Percentiles rank a stretch among this genome's conserved stretches.
These are phyloP conservation scores for Ostrea denselamellosa DNA, from an alignment of 1,140 invertebrate species.

Conservation along the genomic window DNA sequence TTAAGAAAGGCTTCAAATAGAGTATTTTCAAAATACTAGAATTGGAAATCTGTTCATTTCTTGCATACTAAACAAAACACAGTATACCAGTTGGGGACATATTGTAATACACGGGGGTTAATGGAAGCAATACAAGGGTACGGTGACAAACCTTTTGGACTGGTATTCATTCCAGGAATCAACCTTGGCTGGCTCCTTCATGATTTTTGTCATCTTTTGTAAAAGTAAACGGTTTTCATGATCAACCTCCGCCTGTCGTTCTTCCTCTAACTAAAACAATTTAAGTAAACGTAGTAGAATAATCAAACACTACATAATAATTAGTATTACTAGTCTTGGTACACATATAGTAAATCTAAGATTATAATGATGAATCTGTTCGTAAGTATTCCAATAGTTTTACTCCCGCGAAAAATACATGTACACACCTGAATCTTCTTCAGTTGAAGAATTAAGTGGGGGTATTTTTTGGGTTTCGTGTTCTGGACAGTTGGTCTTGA, in stretches of 20 bases:
- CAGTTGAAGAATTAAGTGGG: constrained; percentile 51
- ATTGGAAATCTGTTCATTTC: too few relatives aligned
- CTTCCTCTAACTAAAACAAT: constrained; percentile 70
- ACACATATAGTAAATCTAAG: too few relatives aligned
- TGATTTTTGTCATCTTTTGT: constrained; percentile 71
- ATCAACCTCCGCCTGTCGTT: constrained; percentile 69
- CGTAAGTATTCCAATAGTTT: not conserved
- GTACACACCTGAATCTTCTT: constrained; percentile 53
- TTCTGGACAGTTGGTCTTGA: constrained; percentile 44
- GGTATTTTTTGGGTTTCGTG: constrained; percentile 50
- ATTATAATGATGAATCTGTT: too few relatives aligned
- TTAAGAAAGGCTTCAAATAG: too few relatives aligned
- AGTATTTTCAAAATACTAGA: too few relatives aligned
- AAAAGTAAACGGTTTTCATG: constrained; percentile 72
- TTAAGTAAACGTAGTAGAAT: not conserved
- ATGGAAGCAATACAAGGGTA: not conserved
- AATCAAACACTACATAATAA: too few relatives aligned
- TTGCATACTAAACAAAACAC: too few relatives aligned
- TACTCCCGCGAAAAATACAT: not conserved
- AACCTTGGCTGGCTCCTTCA: constrained; percentile 63
- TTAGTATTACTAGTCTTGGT: too few relatives aligned
- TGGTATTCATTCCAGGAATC: constrained; percentile 73
- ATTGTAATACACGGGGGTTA: too few relatives aligned
- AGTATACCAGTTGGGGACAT: too few relatives aligned
- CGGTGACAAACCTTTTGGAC: constrained; percentile 59